Conservation (phyloP, 2,113 vertebrate genomes). For the Austrofundulus limnaeus region DNA sequence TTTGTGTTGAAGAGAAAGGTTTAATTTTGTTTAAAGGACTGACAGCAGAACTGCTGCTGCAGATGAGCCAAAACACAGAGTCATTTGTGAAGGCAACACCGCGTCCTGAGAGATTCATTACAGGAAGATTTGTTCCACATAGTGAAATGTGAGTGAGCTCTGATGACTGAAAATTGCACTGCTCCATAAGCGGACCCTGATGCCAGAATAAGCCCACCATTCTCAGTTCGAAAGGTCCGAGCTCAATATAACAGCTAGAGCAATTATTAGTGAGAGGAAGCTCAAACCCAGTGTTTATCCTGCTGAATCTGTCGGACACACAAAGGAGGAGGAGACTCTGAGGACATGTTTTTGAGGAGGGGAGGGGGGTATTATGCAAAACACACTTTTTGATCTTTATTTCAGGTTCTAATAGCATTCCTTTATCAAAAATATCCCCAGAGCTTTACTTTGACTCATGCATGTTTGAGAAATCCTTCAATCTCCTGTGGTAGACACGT, state of each 20-base stretch:
- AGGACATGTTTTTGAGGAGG: no score
- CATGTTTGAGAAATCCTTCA: no score
- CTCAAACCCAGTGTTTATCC: conserved; percentile 53
- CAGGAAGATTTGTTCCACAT: conserved; percentile 68
- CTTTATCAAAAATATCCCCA: no score
- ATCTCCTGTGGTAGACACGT: no score
- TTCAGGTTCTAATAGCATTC: no score
- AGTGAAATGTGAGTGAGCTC: conserved; percentile 71
- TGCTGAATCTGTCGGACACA: conserved; percentile 40
- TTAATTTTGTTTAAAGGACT: conserved; percentile 30
- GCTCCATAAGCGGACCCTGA: conserved; percentile 55
- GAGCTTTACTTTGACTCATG: no score
- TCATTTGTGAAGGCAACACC: conserved; percentile 52
- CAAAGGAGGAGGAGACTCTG: no score
- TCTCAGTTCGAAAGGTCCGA: conserved; percentile 35
- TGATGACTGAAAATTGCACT: conserved; percentile 59
- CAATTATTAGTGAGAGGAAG: conserved; percentile 51
- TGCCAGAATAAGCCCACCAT: conserved; percentile 40
- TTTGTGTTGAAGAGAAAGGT: conserved; percentile 53
- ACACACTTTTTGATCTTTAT: no score
- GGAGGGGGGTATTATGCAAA: no score
- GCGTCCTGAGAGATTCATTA: conserved; percentile 71
- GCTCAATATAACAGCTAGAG: conserved; percentile 36
- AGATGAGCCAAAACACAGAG: conserved; percentile 42
- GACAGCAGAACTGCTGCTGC: conserved; percentile 19